These are phyloP conservation scores for Dendronephthya gigantea DNA, from an alignment of 64 coral and sea anemone genomes.

Conservation along the genomic window DNA sequence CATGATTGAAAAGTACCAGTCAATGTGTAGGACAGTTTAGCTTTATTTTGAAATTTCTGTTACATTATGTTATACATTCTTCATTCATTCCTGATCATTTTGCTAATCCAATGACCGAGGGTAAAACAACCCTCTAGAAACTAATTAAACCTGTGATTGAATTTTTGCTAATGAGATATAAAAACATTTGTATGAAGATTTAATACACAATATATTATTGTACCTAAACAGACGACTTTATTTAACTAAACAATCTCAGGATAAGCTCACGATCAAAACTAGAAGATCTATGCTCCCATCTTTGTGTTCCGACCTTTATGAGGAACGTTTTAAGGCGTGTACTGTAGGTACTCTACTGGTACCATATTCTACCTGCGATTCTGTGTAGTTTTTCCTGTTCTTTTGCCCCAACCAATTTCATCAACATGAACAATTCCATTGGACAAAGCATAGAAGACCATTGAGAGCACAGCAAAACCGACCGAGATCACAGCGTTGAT, in stretches of 20 bases:
- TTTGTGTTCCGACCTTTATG: too few relatives aligned
- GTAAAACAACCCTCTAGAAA: too few relatives aligned
- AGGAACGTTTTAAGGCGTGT: too few relatives aligned
- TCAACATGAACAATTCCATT: neutral
- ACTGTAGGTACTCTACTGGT: neutral
- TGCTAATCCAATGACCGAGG: too few relatives aligned
- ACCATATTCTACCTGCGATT: neutral
- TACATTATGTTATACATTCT: neutral
- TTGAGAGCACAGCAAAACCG: neutral
- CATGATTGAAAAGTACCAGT: too few relatives aligned
- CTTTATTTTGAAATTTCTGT: neutral
- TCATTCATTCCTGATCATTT: neutral
- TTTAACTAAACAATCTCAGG: too few relatives aligned
- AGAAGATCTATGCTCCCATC: too few relatives aligned
- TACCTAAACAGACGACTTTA: too few relatives aligned
- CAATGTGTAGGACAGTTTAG: neutral
- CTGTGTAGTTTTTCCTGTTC: neutral
- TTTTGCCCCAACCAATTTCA: neutral
- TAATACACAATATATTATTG: too few relatives aligned
- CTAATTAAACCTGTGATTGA: too few relatives aligned
- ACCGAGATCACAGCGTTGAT: neutral
- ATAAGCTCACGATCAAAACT: neutral
- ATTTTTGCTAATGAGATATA: too few relatives aligned
- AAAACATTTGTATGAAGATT: too few relatives aligned
- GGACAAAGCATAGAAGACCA: constrained; percentile 9